Conservation (phyloP, 1,140 invertebrate genomes). For the Cataglyphis hispanica region DNA sequence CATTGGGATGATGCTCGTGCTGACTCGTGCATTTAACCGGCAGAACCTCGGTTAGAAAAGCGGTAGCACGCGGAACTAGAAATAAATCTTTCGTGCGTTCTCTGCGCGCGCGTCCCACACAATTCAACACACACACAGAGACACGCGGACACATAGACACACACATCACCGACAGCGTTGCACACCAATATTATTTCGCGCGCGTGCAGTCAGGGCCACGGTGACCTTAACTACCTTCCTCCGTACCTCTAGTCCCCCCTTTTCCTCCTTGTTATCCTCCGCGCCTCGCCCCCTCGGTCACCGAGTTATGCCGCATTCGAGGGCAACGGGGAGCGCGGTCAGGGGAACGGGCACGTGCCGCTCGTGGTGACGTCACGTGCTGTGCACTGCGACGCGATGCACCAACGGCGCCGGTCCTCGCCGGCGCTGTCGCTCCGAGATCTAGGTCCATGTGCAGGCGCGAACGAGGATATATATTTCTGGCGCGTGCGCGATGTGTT, state of each 20-base stretch:
- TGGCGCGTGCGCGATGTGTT: slow-evolving; percentile 9
- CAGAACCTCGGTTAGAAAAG: slow-evolving; percentile 31
- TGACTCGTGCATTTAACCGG: slow-evolving; percentile 30
- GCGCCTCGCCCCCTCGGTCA: slow-evolving; percentile 36
- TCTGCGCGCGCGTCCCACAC: slow-evolving; percentile 61
- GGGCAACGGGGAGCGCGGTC: slow-evolving; percentile 65
- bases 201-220: slow-evolving; percentile 86
- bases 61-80: slow-evolving; percentile 79
- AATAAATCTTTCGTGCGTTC: slow-evolving; percentile 80
- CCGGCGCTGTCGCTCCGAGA: slow-evolving; percentile 38
- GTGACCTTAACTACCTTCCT: slow-evolving; percentile 83
- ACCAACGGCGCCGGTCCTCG: slow-evolving; percentile 70
- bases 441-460: slow-evolving; percentile 73
- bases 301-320: slow-evolving; percentile 55
- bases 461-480: neutral
- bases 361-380: slow-evolving; percentile 81
- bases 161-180: slow-evolving; percentile 57
- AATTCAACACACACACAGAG: neutral
- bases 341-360: slow-evolving; percentile 82
- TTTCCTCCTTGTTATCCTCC: slow-evolving; percentile 47
- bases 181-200: slow-evolving; percentile 82
- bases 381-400: slow-evolving; percentile 80
- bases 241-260: slow-evolving; percentile 61
- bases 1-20: slow-evolving; percentile 49
- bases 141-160: slow-evolving; percentile 2